A percentile compares a stretch with the other conserved stretches of the same genome.
These are phyloP conservation scores for Cephus pygmeus DNA, from an alignment of 2,888 invertebrate genomes.

Conservation along the genomic window DNA sequence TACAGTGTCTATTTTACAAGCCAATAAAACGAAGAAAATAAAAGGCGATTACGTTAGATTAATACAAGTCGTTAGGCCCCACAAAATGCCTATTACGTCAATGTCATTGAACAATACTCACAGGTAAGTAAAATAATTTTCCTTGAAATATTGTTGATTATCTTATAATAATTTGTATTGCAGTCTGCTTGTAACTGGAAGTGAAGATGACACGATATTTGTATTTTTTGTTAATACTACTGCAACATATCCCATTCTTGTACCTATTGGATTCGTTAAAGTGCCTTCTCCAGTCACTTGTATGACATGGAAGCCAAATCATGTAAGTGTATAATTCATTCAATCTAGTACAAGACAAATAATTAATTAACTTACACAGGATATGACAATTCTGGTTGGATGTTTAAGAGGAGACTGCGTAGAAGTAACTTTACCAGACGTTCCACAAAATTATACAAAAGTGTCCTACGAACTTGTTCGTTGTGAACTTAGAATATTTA, in stretches of 20 bases:
- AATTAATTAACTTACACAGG: constrained; percentile 43
- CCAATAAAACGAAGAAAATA: constrained; percentile 20
- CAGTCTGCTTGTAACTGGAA: constrained; percentile 74
- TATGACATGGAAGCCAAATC: constrained; percentile 75
- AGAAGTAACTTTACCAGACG: constrained; percentile 67
- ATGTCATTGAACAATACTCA: constrained; percentile 71
- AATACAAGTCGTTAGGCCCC: constrained; percentile 71
- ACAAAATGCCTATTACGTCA: constrained; percentile 72
- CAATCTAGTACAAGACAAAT: not conserved
- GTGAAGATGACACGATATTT: constrained; percentile 78
- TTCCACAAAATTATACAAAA: constrained; percentile 65
- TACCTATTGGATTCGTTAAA: constrained; percentile 77
- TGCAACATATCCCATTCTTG: constrained; percentile 66
- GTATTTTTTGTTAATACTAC: constrained; percentile 68
- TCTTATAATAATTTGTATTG: constrained; percentile 41
- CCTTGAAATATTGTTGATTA: constrained; percentile 12
- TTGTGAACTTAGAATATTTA: constrained; percentile 59
- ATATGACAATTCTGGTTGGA: constrained; percentile 68
- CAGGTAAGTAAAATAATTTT: constrained; percentile 36
- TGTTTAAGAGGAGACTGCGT: constrained; percentile 70
- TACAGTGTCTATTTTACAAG: constrained; percentile 32
- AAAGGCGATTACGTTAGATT: constrained; percentile 42
- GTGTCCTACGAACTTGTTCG: constrained; percentile 65
- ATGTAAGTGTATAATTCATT: constrained; percentile 58
- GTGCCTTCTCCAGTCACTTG: constrained; percentile 74